Evolutionary conservation across 2,113 vertebrate species (phyloP).

Genomic region (Ailuropoda melanoleuca): DNA sequence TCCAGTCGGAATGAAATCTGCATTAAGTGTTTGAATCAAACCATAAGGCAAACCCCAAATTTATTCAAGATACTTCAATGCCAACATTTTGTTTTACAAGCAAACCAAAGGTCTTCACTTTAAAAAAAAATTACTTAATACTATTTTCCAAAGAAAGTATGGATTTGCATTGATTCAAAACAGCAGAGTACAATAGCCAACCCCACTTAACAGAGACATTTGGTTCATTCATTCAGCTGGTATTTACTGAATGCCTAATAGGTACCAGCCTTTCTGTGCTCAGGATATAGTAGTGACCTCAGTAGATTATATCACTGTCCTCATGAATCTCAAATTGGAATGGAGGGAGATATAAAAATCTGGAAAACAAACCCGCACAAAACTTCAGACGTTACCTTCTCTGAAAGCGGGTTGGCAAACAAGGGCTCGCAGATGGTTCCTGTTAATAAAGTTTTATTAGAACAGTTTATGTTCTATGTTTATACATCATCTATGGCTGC

Average conservation of each 20-base stretch:
- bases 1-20: background rate
- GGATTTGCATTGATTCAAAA: background rate
- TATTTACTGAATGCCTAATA: background rate
- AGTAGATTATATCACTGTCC: background rate
- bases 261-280: background rate
- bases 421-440: background rate
- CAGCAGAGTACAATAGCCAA: background rate
- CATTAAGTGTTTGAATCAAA: background rate
- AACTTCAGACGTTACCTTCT: background rate
- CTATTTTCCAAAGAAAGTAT: background rate
- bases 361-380: background rate
- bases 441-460: slow-evolving; percentile 15
- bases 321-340: background rate
- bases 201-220: background rate
- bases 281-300: background rate
- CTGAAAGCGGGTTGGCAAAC: background rate
- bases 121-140: background rate
- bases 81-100: background rate
- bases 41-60: background rate
- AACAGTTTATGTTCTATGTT: no score
- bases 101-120: background rate
- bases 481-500: background rate
- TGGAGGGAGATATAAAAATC: background rate
- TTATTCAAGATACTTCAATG: background rate
- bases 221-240: background rate